Evolutionary conservation across 2,113 vertebrate genomes (phyloP).

Genomic region (Tachycineta bicolor): DNA sequence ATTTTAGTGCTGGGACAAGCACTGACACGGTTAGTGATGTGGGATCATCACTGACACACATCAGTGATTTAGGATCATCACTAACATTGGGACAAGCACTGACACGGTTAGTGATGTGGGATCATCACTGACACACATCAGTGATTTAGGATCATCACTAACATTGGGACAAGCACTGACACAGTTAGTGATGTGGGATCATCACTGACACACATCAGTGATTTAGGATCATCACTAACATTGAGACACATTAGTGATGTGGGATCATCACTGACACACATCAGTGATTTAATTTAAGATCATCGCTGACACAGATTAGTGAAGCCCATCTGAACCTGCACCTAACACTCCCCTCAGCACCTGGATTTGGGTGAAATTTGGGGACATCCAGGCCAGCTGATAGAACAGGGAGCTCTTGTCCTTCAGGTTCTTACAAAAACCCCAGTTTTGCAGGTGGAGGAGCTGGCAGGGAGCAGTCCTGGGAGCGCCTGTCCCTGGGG

Average conservation of each 20-base stretch:
- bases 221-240: no score
- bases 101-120: no score
- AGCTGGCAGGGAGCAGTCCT: neutral
- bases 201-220: neutral
- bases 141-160: no score
- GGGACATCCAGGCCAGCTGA: neutral
- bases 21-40: neutral
- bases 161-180: neutral
- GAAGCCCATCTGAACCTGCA: neutral
- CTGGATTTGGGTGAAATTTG: neutral
- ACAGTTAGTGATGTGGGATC: neutral
- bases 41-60: neutral
- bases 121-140: no score
- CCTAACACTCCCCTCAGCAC: neutral
- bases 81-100: no score
- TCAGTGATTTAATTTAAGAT: no score
- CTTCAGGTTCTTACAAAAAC: neutral
- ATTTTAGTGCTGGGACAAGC: neutral
- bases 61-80: no score
- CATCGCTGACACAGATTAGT: neutral
- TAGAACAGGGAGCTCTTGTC: neutral
- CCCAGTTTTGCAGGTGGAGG: neutral
- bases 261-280: no score
- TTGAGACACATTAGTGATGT: no score
- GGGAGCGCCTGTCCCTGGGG: rapidly evolving